Percentiles rank a stretch among this genome's conserved stretches.
Conservation (phyloP, 2,888 invertebrate genomes). For the Conus canariensis region DNA sequence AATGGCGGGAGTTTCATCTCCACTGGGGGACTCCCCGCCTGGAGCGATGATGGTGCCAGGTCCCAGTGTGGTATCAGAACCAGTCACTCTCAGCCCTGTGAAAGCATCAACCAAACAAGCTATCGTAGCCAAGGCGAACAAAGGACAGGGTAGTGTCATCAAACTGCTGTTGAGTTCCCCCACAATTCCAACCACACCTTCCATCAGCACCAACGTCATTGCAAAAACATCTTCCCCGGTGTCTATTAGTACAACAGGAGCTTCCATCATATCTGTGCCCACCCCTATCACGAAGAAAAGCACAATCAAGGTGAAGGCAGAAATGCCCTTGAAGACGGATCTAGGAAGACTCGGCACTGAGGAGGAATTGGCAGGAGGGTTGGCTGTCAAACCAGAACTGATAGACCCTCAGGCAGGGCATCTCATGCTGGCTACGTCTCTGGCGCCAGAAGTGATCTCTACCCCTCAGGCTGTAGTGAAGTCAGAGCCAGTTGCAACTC, state of each 20-base stretch:
- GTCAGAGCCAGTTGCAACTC: constrained; percentile 14
- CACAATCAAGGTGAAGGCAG: constrained; percentile 11
- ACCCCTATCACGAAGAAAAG: constrained; percentile 10
- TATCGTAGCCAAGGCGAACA: constrained; percentile 40
- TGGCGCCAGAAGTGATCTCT: constrained; percentile 6
- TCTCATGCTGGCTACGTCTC: constrained; percentile 17
- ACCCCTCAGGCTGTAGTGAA: constrained; percentile 17
- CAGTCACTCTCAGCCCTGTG: neutral
- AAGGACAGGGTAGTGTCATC: constrained; percentile 67
- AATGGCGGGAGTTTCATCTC: neutral
- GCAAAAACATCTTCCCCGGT: constrained; percentile 49
- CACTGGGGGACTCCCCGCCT: neutral
- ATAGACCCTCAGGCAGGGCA: constrained; percentile 36
- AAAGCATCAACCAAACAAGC: constrained; percentile 41
- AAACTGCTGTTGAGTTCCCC: constrained; percentile 71
- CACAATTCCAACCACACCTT: constrained; percentile 59
- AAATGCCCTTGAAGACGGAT: constrained; percentile 34
- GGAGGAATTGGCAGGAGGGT: neutral
- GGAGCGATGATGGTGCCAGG: constrained; percentile 2
- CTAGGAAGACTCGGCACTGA: neutral
- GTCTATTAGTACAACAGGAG: constrained; percentile 5
- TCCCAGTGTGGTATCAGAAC: constrained; percentile 12
- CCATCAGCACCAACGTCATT: constrained; percentile 58
- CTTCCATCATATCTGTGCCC: neutral
- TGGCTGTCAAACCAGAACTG: constrained; percentile 14